A percentile compares a stretch with the other conserved stretches of the same genome.
Conservation (phyloP, 2,113 vertebrate genomes). For the Setophaga coronata region DNA sequence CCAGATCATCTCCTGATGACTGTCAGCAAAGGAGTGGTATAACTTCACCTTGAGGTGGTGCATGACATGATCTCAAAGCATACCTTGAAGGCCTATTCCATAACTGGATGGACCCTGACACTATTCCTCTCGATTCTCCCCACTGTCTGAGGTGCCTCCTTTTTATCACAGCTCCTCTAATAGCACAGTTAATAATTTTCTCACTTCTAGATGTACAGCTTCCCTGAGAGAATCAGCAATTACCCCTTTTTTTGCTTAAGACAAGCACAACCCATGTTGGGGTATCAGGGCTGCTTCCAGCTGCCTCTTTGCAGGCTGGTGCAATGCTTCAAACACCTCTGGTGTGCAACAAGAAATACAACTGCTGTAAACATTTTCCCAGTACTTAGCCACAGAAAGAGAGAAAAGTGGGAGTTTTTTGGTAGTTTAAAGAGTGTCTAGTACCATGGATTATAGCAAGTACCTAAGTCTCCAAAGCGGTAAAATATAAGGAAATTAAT, state of each 20-base stretch:
- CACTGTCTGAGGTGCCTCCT: neutral
- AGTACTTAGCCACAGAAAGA: neutral
- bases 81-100: neutral
- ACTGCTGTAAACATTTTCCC: neutral
- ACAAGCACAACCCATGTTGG: accelerated
- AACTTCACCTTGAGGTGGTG: neutral
- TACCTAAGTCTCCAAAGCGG: neutral
- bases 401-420: neutral
- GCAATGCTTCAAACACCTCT: neutral
- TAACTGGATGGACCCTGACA: neutral
- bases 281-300: neutral
- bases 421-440: neutral
- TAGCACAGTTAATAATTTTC: neutral
- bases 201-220: neutral
- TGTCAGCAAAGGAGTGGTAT: neutral
- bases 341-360: neutral
- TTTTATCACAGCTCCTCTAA: neutral
- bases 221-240: neutral
- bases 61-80: neutral
- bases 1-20: neutral
- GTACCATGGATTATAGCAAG: neutral
- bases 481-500: neutral
- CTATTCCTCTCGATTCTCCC: neutral
- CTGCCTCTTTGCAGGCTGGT: neutral
- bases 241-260: neutral